Evolutionary conservation across 1,140 invertebrate species (phyloP), one percentile per base, ranked within the genome.

Genomic region (Eulimnadia texana): DNA sequence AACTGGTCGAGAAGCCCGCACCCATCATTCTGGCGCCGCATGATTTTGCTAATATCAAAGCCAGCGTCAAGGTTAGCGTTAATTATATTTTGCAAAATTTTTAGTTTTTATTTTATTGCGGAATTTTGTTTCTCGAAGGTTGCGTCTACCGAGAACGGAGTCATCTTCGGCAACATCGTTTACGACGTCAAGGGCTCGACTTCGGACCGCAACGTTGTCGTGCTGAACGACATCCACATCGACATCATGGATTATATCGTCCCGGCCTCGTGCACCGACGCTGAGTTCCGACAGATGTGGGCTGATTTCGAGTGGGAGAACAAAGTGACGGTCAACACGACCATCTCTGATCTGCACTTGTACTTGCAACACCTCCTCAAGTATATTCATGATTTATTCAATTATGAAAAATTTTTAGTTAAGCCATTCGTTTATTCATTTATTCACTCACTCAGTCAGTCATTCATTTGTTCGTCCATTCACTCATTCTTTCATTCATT

Each of bases 251-350:
- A 99, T 77, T 99, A 99, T 74, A 99, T 99, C 68, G 86, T 98
- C 42, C 96, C 97, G n/a, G 93, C 93, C 1, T 76, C 79, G 24
- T 98, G 94, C 73, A 93, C 84, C 27, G 95, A 99, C 72, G 82
- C 84, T 0, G 94, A 99, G 76, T 99, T 99, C 78, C 75, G 96
- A 16, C 84, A 90, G 74, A 99, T 99, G 96, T 99, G 97, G 97
- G 89, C 93, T 1, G 94, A 98, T 77, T 99, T 99, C 77, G 97
- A 99, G 76, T 99, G 97, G 97, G 97, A 99, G 78, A 99, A 99
- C 76, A 99, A 99, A 81, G 92, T 83, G 23, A 90, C 93, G 0
- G 95, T 99, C 0, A 93, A 93, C 71, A 99, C 97, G 1, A 89
- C 86, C 51, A 82, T 99, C 62, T 88, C 86, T 0, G 93, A 98